These are phyloP conservation scores for Diceros bicornis DNA, from an alignment of 2,797 vertebrate genomes.

Conservation along the genomic window DNA sequence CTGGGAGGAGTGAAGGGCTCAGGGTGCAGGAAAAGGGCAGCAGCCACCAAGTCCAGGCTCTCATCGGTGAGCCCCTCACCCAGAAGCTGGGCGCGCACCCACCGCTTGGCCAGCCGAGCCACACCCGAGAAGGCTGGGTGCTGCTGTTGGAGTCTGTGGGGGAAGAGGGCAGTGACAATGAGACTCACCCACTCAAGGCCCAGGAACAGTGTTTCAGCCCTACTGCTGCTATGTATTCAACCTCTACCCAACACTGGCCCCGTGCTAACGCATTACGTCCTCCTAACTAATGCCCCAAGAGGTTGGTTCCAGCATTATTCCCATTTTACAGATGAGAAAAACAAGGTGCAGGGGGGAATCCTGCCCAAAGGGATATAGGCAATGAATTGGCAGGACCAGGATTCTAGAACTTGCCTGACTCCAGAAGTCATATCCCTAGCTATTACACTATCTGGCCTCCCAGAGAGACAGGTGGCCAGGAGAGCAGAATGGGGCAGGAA, in stretches of 20 bases:
- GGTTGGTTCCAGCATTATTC: neutral
- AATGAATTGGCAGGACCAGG: neutral
- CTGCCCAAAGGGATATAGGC: neutral
- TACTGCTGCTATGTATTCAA: neutral
- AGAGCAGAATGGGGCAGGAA: neutral
- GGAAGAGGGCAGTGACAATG: neutral
- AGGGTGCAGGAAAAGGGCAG: conserved; percentile 95
- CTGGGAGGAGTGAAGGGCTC: conserved; percentile 95
- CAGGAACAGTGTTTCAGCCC: neutral
- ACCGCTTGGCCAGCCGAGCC: conserved; percentile 97
- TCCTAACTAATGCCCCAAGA: neutral
- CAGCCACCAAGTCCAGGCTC: conserved; percentile 95
- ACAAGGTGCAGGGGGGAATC: neutral
- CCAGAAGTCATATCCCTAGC: neutral
- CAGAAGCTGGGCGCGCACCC: conserved; percentile 96
- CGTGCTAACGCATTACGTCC: neutral
- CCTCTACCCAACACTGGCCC: neutral
- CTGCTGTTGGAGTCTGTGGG: conserved; percentile 95
- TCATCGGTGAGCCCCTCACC: conserved; percentile 93
- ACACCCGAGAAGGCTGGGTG: conserved; percentile 93
- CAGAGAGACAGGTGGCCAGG: neutral
- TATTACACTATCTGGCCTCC: neutral
- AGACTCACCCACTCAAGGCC: neutral
- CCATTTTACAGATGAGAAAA: conserved; percentile 10
- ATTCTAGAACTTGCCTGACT: neutral